Conservation (phyloP, 2,113 vertebrate species). For the Zosterops hypoxanthus region DNA sequence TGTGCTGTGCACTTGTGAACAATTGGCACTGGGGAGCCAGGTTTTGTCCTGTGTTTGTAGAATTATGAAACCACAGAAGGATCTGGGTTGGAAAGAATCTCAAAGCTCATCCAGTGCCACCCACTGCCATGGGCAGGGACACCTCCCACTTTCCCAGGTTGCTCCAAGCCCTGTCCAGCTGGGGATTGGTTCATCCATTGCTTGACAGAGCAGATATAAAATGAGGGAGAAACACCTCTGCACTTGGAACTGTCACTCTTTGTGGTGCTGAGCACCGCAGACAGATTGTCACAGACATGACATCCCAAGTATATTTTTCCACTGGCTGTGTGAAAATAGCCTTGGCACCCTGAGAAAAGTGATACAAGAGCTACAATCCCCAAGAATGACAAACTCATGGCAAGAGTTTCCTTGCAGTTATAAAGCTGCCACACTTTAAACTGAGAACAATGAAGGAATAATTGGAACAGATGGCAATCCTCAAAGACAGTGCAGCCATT, state of each 20-base stretch:
- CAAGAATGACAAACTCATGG: constrained; percentile 25
- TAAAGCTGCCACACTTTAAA: constrained; percentile 66
- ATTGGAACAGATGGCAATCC: constrained; percentile 72
- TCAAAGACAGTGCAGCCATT: constrained; percentile 42
- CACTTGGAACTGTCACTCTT: not conserved
- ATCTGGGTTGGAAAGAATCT: not conserved
- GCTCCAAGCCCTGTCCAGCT: not conserved
- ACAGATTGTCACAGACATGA: not conserved
- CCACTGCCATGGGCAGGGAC: not conserved
- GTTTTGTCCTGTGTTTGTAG: not conserved
- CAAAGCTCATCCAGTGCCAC: not conserved
- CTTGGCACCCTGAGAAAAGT: not conserved
- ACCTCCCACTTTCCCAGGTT: not conserved
- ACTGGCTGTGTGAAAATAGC: not conserved
- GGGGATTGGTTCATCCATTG: not conserved
- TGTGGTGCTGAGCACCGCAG: not conserved
- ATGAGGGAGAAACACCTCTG: not conserved
- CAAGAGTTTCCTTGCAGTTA: constrained; percentile 49
- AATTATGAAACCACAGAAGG: not conserved
- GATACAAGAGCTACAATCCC: not conserved
- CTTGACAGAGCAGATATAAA: not conserved
- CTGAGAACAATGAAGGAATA: constrained; percentile 67
- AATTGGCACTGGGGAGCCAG: not conserved
- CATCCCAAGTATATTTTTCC: not conserved
- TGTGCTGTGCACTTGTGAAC: not conserved